Conservation (phyloP, 2,888 invertebrate species). For the Drosophila sordidapex region DNA sequence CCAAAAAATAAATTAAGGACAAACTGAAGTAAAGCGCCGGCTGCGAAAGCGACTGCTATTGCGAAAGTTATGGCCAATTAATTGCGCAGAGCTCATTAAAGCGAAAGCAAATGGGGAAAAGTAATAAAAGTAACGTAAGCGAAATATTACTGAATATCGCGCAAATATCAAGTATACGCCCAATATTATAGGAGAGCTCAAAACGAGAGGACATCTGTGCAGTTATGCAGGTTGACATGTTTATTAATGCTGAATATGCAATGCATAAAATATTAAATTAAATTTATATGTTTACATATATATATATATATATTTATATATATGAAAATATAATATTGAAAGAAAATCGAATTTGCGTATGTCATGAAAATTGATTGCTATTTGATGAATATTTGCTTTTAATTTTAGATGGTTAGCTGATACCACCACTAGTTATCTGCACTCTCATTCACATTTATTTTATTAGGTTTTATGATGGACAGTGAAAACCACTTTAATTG, state of each 20-base stretch:
- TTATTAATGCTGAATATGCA: background rate
- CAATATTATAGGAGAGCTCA: background rate
- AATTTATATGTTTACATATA: background rate
- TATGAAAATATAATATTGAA: no score
- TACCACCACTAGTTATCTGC: background rate
- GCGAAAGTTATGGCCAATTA: slow-evolving; percentile 46
- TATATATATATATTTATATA: no score
- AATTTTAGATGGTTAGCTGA: background rate
- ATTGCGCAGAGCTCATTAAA: slow-evolving; percentile 18
- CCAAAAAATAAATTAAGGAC: slow-evolving; percentile 17
- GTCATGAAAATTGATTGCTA: background rate
- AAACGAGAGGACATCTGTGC: background rate
- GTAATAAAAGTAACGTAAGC: slow-evolving; percentile 29
- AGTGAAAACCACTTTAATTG: slow-evolving; percentile 31
- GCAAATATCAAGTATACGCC: slow-evolving; percentile 31
- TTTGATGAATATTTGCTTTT: background rate
- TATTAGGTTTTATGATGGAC: background rate
- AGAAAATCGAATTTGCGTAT: background rate
- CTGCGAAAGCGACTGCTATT: slow-evolving; percentile 4
- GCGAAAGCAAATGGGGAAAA: slow-evolving; percentile 7
- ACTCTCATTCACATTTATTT: slow-evolving; percentile 1
- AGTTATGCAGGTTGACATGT: rapidly evolving
- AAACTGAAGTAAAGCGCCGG: background rate
- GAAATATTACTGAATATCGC: slow-evolving; percentile 10
- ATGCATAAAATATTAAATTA: background rate